A percentile compares a stretch with the other conserved stretches of the same genome.
phyloP scores from a whole-genome alignment of 1,140 invertebrate genomes.

The Drosophila athabasca region DNA sequence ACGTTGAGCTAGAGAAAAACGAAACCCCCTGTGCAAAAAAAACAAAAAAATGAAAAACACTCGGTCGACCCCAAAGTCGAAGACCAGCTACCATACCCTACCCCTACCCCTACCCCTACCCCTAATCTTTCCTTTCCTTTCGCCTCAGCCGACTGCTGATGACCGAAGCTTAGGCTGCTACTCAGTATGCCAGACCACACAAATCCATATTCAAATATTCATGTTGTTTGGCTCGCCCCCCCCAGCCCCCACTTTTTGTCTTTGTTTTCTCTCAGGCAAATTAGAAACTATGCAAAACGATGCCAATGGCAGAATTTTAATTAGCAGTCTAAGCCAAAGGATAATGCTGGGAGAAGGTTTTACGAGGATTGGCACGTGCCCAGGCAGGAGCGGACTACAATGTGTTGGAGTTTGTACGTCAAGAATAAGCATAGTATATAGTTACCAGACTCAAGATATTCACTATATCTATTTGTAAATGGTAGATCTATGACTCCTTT shows the following conservation, averaged over 20 bases:
- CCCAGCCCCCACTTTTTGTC: background rate
- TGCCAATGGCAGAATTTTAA: conserved; percentile 78
- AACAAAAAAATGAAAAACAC: conserved; percentile 11
- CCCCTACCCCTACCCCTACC: conserved; percentile 1
- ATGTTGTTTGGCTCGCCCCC: conserved; percentile 52
- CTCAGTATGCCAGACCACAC: conserved; percentile 55
- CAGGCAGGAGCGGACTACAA: conserved; percentile 31
- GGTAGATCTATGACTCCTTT: no score
- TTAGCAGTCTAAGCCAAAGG: conserved; percentile 61
- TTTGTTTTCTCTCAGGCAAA: conserved; percentile 45
- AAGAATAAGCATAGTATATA: no score
- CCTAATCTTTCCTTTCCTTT: no score
- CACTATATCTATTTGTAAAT: no score
- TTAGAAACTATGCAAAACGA: conserved; percentile 75
- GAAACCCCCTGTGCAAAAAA: background rate
- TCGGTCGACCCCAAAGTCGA: conserved; percentile 35
- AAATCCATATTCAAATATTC: conserved; percentile 63
- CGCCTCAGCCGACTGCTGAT: conserved; percentile 12
- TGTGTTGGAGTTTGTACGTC: background rate
- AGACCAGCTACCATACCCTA: conserved; percentile 28
- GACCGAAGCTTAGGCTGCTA: conserved; percentile 40
- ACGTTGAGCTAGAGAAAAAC: conserved; percentile 8
- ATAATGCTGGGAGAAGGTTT: conserved; percentile 26
- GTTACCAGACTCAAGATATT: background rate
- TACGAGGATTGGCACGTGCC: conserved; percentile 53